These are phyloP conservation scores for Cryptoprocta ferox DNA, from an alignment of 2,797 vertebrate species.

Conservation along the genomic window DNA sequence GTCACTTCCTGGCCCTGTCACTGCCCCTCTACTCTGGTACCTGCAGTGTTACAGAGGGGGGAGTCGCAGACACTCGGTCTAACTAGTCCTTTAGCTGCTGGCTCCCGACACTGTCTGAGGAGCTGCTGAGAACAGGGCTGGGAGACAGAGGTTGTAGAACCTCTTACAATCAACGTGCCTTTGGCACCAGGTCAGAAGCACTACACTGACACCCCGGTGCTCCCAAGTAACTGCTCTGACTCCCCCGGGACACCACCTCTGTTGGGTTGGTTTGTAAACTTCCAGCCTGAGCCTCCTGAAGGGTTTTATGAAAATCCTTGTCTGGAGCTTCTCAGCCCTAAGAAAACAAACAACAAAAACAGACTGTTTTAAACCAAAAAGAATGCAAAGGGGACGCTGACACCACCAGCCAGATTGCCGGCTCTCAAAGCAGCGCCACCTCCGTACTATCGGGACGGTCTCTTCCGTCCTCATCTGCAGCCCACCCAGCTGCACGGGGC, in stretches of 20 bases:
- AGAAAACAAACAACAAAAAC: background rate
- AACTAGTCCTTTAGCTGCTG: background rate
- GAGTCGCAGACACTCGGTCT: background rate
- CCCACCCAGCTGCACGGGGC: fast-evolving
- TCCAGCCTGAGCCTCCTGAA: background rate
- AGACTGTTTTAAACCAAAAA: background rate
- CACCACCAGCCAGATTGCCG: background rate
- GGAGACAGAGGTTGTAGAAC: background rate
- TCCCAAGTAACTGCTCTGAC: background rate
- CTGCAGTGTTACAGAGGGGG: background rate
- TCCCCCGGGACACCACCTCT: no score
- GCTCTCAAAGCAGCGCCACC: background rate
- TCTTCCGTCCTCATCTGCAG: background rate
- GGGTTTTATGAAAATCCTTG: background rate
- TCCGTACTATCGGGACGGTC: background rate
- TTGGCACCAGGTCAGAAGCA: background rate
- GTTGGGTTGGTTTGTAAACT: background rate
- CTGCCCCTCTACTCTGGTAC: background rate
- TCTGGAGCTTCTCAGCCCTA: background rate
- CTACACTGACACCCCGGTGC: background rate
- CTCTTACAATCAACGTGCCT: background rate
- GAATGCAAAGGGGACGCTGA: background rate
- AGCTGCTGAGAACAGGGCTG: background rate
- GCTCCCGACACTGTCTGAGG: background rate
- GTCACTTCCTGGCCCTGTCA: background rate